Conservation (phyloP, 2,797 vertebrate genomes). For the Peromyscus attwateri region DNA sequence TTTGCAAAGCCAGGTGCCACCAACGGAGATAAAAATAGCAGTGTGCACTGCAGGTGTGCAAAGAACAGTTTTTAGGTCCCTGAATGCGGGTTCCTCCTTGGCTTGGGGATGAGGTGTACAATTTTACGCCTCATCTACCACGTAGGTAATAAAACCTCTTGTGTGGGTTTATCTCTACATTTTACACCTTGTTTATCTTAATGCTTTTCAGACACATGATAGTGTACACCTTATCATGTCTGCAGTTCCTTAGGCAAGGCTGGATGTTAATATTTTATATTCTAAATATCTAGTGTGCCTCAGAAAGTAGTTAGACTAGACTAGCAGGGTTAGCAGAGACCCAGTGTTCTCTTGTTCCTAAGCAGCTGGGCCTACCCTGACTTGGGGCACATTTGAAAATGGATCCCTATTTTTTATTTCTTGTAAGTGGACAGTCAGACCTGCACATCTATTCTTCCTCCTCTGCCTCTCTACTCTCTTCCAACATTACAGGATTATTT, state of each 20-base stretch:
- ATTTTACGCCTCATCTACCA: neutral
- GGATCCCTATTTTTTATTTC: neutral
- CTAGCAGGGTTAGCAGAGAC: neutral
- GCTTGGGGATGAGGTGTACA: accelerated
- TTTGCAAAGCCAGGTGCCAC: neutral
- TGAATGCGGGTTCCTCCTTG: neutral
- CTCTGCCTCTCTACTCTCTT: neutral
- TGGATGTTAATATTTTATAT: neutral
- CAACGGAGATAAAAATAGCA: neutral
- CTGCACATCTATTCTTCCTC: accelerated
- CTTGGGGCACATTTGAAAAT: neutral
- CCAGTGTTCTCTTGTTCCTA: neutral
- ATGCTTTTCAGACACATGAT: neutral
- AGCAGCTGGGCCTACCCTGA: neutral
- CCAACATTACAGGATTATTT: neutral
- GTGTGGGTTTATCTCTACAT: neutral
- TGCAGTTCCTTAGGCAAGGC: neutral
- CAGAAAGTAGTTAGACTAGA: neutral
- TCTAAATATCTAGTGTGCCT: neutral
- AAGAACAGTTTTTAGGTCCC: neutral
- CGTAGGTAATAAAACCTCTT: neutral
- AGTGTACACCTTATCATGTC: neutral
- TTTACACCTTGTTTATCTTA: neutral
- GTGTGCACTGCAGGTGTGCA: neutral
- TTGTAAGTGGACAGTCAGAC: neutral